Conservation (phyloP, 2,113 vertebrate genomes). For the Serilophus lunatus region DNA sequence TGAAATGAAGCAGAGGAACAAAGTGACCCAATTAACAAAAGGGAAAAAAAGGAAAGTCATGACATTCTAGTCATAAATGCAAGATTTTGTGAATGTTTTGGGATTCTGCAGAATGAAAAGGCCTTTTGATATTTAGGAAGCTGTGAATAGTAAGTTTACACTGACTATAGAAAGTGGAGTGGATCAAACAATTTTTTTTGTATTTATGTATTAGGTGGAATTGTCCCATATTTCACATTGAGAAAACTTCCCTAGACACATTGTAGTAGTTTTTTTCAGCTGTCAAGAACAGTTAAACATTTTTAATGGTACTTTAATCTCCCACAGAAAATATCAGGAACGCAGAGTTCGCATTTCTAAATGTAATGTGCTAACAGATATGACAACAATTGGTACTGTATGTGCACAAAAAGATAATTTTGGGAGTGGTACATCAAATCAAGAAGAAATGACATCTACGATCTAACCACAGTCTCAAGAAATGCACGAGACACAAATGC, state of each 20-base stretch:
- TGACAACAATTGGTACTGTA: neutral
- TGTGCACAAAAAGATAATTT: neutral
- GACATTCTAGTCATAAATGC: neutral
- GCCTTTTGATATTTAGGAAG: neutral
- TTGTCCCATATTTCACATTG: neutral
- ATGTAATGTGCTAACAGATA: neutral
- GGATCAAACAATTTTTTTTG: neutral
- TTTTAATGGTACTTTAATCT: neutral
- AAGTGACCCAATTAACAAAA: neutral
- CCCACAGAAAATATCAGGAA: neutral
- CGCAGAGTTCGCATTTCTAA: neutral
- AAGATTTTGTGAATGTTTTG: neutral
- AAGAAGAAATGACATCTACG: neutral
- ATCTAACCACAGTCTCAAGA: neutral
- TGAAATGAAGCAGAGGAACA: neutral
- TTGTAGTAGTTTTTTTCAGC: neutral
- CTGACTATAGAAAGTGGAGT: neutral
- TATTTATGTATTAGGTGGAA: neutral
- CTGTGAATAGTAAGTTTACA: neutral
- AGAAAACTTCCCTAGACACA: neutral
- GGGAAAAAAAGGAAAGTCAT: neutral
- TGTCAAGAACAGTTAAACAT: neutral
- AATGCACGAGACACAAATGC: neutral
- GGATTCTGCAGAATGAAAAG: neutral
- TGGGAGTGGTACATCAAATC: neutral